Base-by-base conservation (phyloP, 2,797 vertebrate genomes). In the Amazona ochrocephala region DNA sequence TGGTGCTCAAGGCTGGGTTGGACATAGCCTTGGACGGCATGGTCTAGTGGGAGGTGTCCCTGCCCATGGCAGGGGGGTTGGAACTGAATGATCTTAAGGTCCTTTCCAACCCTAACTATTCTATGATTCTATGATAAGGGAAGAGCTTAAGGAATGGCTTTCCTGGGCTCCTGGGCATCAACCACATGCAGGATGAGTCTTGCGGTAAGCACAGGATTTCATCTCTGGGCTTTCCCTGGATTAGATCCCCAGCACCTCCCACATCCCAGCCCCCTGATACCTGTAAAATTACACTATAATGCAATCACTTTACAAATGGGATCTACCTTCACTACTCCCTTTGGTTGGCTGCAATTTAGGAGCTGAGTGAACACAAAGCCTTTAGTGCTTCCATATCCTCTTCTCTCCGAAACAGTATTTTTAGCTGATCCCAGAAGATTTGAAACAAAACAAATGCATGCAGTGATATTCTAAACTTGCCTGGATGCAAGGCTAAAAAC, bases 401-500 rank as follows among this genome's bases (percentile, higher is more conserved):
- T 70, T 87, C 67, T 92, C 71, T 73, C 90, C 13, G 70, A 65
- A 84, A 67, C 13, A 81, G 17, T 60, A 76, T 81, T 95, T 95
- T 93, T 73, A 94, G 93, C 96, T 93, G 86, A 88, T 93, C 86
- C 74, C 81, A 94, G 78, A 93, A 74, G 93, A 91, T 39, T 74
- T 39, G 64, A 67, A 92, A 81, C 53, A 87, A 84, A 90, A 78
- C 74, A 96, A 96, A 94, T 23, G 42, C 84, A 72, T 42, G 67
- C 90, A 77, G 68, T 0, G 0, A 48, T 74, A 72, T 84, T 67
- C 86, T 89, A 73, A 95, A 74, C 91, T 93, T 91, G 95, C 94
- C 91, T 94, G 73, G 94, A 90, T 96, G 95, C 94, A 91, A 86
- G 88, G 94, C 95, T 96, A 93, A 96, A 95, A 96, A 90, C 94